Evolutionary conservation across 2,113 vertebrate genomes (phyloP), one percentile per base, ranked within the genome.

Genomic region (Myotis lucifugus): DNA sequence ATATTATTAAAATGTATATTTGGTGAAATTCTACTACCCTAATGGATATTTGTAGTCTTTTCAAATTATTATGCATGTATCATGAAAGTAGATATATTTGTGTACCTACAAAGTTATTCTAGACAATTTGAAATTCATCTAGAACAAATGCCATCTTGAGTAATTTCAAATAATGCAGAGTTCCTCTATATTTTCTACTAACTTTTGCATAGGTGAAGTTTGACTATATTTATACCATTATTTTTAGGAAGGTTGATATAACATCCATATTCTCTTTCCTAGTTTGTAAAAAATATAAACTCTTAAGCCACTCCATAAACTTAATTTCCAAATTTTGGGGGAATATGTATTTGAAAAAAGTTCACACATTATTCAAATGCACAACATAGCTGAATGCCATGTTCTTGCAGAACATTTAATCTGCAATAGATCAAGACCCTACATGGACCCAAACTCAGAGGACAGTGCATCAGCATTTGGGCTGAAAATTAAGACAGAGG

Each of bases 1-100:
- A 12, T 42, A 88, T 76, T 25, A 69, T 88, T 87, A 81, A 76
- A 96, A 70, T 59, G 25, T 59, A 11, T 42, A 64, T 85, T 91
- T 85, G 86, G 85, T 95, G 32, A 76, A 85, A 34, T 4, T 67
- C 18, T 48, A 69, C 56, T 88, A 9, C 6, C 5, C 12, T 94
- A 70, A 79, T 54, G 8, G 2, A 64, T 46, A 10, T 61, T 88
- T 48, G 34, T 70, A 74, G 34, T 66, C 8, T 70, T 84, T 88
- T 74, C 17, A 81, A 72, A 64, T 91, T 73, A 69, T 82, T 88
- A n/a, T 91, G 34, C 11, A 54, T 66, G 27, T 88, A 42, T 67
- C 27, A 19, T 72, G 11, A 87, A n/a, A 85, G n/a, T 76, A 27
- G 66, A 69, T 79, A 73, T 91, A 34, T 79, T 32, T 72, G 23